Conservation (phyloP, 1,140 invertebrate genomes). For the Panulirus ornatus region DNA sequence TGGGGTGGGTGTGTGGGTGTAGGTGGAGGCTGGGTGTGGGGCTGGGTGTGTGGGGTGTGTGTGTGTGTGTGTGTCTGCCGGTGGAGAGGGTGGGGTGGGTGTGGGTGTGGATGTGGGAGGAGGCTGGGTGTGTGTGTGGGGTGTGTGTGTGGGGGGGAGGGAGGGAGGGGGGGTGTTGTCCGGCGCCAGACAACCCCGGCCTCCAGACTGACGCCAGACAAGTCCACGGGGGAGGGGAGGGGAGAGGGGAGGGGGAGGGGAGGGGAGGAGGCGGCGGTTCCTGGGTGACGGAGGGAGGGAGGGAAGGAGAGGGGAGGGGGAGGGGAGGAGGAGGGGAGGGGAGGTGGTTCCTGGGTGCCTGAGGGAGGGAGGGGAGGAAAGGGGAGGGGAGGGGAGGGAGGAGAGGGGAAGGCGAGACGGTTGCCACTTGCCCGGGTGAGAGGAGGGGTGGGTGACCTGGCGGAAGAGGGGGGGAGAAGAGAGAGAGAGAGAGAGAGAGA, state of each 20-base stretch:
- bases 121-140: neutral
- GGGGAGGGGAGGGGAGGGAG: neutral
- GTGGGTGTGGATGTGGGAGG: too few species aligned
- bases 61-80: neutral
- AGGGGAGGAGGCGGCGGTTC: neutral
- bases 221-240: neutral
- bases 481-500: neutral
- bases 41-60: neutral
- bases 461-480: neutral
- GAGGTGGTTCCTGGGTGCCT: too few species aligned
- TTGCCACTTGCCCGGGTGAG: neutral
- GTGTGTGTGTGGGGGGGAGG: neutral
- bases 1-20: neutral
- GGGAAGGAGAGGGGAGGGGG: neutral
- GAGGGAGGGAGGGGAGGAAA: neutral
- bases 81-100: neutral
- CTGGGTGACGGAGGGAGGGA: neutral
- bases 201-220: conserved; percentile 10
- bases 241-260: neutral
- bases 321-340: neutral
- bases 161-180: neutral
- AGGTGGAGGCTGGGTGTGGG: neutral
- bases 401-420: neutral
- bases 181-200: neutral
- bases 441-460: neutral